Evolutionary conservation across 2,113 vertebrate genomes (phyloP), one percentile per base, ranked within the genome.

Genomic region (Labeo catla): DNA sequence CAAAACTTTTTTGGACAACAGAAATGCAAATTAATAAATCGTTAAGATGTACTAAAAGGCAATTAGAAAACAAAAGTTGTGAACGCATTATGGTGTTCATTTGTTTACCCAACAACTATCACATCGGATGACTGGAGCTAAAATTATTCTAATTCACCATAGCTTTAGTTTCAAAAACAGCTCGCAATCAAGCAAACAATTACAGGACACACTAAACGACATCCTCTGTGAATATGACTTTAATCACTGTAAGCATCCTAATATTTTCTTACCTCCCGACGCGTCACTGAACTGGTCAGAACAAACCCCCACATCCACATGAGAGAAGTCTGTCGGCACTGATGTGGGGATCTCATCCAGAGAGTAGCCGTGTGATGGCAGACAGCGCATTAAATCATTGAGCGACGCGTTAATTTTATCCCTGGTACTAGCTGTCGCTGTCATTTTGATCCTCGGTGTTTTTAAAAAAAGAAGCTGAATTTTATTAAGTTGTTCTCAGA

Each of bases 381-480:
- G 90, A 88, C 93, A 91, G 81, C 96, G 95, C 70, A 93, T 92
- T 59, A 95, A 91, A 81, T 95, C 93, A 87, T 93, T 90, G 77
- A 97, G 93, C 89, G 95, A 94, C 92, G 94, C 94, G 49, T 93
- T 93, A 76, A 96, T 94, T 93, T 96, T 96, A 86, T 96, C 96
- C 66, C 93, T 91, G 59, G 93, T 87, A 92, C 95, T 96, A 85
- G 96, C 94, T 45, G 95, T 95, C 95, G 96, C 94, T 45, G 95
- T 95, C 96, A 97, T 98, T 90, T 95, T 90, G 92, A 93, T 66
- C 86, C 87, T 47, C 89, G 85, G 28, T 63, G 70, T 73, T 86
- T n/a, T 28, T 49, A 43, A 10, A 10, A 52, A 34, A 45, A 43
- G 50, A 36, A 16, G 13, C 9, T 82, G 43, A 68, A 6, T 81